Conservation (phyloP, 2,797 vertebrate genomes). For the Sebastes flavidus region DNA sequence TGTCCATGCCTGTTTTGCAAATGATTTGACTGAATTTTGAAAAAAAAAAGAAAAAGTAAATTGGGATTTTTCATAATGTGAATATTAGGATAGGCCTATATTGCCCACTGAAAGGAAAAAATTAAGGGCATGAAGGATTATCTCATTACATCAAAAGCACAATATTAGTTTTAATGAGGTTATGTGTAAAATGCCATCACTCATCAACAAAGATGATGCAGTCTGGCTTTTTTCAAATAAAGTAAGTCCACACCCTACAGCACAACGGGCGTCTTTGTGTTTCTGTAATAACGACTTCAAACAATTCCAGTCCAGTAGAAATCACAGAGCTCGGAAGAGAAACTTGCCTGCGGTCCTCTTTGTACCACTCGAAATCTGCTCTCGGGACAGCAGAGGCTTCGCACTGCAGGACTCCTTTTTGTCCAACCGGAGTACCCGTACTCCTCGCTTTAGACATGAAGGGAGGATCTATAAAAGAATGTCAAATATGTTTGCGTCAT, state of each 20-base stretch:
- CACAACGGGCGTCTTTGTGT: conserved; percentile 1
- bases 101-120: not conserved
- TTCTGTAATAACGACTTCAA: conserved; percentile 31
- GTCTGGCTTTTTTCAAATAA: not conserved
- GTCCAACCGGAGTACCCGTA: conserved; percentile 92
- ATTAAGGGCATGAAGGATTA: not conserved
- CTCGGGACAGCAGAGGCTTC: conserved; percentile 94
- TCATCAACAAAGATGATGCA: conserved; percentile 19
- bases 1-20: conserved; percentile 6
- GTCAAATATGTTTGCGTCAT: not conserved
- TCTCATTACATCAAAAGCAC: conserved; percentile 11
- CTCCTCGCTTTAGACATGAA: conserved; percentile 91
- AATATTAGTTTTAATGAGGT: conserved; percentile 6
- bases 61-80: not conserved
- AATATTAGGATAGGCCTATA: not conserved
- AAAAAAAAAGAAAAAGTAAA: not conserved
- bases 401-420: conserved; percentile 93
- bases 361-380: conserved; percentile 97
- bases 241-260: conserved; percentile 6
- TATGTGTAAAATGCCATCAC: not conserved
- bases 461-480: conserved; percentile 86
- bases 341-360: conserved; percentile 92
- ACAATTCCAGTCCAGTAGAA: conserved; percentile 8
- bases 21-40: not conserved
- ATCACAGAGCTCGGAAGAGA: conserved; percentile 16